Conservation (phyloP, 2,797 vertebrate species). For the Chanos chanos region DNA sequence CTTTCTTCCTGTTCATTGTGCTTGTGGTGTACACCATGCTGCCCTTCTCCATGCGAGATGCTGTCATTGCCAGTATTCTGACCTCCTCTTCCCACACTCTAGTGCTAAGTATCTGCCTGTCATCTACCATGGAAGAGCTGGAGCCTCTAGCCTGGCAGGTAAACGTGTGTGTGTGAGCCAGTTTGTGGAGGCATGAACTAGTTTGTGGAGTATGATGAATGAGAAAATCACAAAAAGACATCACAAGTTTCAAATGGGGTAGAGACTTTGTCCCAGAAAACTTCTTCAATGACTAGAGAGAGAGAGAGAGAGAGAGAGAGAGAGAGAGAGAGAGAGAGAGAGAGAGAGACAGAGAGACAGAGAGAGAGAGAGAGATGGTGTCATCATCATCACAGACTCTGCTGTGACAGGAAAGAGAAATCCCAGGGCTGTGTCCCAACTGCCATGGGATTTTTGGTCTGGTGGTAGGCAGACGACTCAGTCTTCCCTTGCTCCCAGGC, state of each 20-base stretch:
- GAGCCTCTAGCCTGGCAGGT: slow-evolving; percentile 95
- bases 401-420: no score
- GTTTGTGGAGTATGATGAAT: slow-evolving; percentile 1
- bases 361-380: no score
- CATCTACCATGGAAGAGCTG: slow-evolving; percentile 66
- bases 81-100: slow-evolving; percentile 91
- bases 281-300: not conserved
- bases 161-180: slow-evolving; percentile 18
- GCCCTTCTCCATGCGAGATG: slow-evolving; percentile 94
- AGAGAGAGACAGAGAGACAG: not conserved
- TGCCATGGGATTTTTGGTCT: not conserved
- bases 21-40: slow-evolving; percentile 98
- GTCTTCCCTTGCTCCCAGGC: slow-evolving; percentile 1
- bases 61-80: slow-evolving; percentile 86
- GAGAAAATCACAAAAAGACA: slow-evolving; percentile 5
- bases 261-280: not conserved
- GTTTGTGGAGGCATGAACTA: not conserved
- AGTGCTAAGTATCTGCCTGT: slow-evolving; percentile 86
- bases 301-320: not conserved
- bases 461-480: not conserved
- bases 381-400: no score
- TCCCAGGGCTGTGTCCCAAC: not conserved
- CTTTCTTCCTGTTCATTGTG: slow-evolving; percentile 96
- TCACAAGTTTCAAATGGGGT: no score
- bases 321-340: not conserved